Evolutionary conservation across 64 coral and sea anemone species (phyloP).

Genomic region (Platygyra sinensis): DNA sequence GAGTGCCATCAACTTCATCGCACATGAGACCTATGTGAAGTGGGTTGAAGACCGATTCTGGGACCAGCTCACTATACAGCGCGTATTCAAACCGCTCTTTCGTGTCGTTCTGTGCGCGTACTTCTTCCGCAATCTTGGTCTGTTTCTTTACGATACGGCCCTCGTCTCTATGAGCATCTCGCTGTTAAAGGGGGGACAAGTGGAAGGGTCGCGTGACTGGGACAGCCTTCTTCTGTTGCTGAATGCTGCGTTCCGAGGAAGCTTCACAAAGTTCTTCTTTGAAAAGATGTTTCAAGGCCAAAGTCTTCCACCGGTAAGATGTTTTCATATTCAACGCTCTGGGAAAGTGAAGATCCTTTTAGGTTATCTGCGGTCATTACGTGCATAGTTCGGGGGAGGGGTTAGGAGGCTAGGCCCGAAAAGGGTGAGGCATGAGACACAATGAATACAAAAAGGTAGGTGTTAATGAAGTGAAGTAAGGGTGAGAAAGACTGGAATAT

Average conservation of each 20-base stretch:
- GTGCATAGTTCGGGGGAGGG: too few species aligned
- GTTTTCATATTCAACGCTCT: neutral
- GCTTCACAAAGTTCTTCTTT: slow-evolving; percentile 89
- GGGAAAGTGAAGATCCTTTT: neutral
- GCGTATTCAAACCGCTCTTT: slow-evolving; percentile 50
- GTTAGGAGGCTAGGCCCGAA: too few species aligned
- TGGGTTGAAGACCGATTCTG: slow-evolving; percentile 63
- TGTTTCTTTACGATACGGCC: slow-evolving; percentile 84
- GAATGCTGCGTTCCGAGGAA: slow-evolving; percentile 66
- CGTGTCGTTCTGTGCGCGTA: slow-evolving; percentile 50
- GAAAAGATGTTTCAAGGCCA: slow-evolving; percentile 83
- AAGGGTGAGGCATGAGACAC: too few species aligned
- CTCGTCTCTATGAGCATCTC: slow-evolving; percentile 77
- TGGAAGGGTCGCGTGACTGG: slow-evolving; percentile 51
- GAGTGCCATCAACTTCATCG: slow-evolving; percentile 72
- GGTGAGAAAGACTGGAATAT: too few species aligned
- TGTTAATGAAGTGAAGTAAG: too few species aligned
- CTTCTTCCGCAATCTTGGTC: slow-evolving; percentile 67
- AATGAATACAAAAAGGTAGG: too few species aligned
- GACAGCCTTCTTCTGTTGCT: slow-evolving; percentile 75
- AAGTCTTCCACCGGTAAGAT: slow-evolving; percentile 66
- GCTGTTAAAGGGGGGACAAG: neutral
- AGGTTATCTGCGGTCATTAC: neutral
- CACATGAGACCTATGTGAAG: slow-evolving; percentile 31
- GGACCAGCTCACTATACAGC: neutral